These are phyloP conservation scores for Stegodyphus mimosarum DNA, from an alignment of 1,140 invertebrate genomes.

Conservation along the genomic window DNA sequence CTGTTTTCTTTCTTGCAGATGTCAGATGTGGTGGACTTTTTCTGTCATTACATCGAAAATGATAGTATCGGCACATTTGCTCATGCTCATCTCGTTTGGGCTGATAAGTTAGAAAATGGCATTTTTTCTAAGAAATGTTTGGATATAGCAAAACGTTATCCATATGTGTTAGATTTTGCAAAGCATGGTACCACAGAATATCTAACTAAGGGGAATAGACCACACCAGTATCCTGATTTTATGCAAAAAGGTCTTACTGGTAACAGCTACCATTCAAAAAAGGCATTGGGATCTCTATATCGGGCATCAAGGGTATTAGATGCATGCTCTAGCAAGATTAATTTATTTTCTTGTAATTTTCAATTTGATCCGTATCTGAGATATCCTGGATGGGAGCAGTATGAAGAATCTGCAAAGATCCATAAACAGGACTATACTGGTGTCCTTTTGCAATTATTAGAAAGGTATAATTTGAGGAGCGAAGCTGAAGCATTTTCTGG, in stretches of 20 bases:
- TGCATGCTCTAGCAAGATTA: conserved; percentile 34
- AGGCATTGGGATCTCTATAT: conserved; percentile 59
- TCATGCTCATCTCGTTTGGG: conserved; percentile 64
- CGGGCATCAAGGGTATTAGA: conserved; percentile 49
- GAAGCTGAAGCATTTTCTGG: conserved; percentile 41
- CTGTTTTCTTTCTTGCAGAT: conserved; percentile 7
- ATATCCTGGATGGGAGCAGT: conserved; percentile 60
- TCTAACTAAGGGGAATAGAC: conserved; percentile 58
- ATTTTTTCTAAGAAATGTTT: conserved; percentile 64
- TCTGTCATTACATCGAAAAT: conserved; percentile 64
- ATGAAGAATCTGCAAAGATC: conserved; percentile 27
- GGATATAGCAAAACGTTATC: conserved; percentile 63
- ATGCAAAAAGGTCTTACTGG: conserved; percentile 63
- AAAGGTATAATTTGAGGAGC: conserved; percentile 63
- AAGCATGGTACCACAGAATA: conserved; percentile 64
- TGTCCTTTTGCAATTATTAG: conserved; percentile 62
- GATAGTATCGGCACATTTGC: conserved; percentile 66
- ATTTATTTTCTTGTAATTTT: background rate
- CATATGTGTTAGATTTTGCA: conserved; percentile 65
- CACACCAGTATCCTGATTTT: conserved; percentile 64
- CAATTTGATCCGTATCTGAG: conserved; percentile 33
- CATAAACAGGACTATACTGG: conserved; percentile 43
- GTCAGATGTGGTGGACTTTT: conserved; percentile 64
- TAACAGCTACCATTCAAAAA: conserved; percentile 57
- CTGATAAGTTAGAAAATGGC: conserved; percentile 64